Conservation (phyloP, 2,888 invertebrate genomes). For the Imbricaverruca yamaguchii region DNA sequence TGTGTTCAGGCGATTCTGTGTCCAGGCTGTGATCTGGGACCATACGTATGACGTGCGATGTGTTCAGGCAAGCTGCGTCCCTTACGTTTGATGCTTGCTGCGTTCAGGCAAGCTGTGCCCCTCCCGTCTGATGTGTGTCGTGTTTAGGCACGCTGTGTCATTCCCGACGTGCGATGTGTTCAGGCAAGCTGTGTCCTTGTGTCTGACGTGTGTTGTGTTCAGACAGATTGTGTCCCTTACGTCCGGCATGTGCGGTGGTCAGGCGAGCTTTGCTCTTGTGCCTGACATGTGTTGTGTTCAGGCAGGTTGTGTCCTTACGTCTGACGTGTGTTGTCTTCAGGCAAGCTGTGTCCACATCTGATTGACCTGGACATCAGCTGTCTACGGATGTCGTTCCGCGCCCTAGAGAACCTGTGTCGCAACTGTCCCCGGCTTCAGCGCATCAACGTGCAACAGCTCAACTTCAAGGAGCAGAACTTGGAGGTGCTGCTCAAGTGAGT, state of each 20-base stretch:
- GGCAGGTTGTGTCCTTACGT: neutral
- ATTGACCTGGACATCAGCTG: slow-evolving; percentile 20
- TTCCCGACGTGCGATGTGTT: too few species aligned
- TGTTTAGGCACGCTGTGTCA: too few species aligned
- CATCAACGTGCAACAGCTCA: slow-evolving; percentile 12
- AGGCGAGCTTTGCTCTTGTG: too few species aligned
- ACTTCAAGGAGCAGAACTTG: slow-evolving; percentile 19
- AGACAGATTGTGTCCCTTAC: slow-evolving; percentile 9
- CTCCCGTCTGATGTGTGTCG: too few species aligned
- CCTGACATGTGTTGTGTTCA: too few species aligned
- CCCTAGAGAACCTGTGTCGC: slow-evolving; percentile 18
- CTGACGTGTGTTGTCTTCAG: neutral
- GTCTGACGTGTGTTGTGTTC: neutral
- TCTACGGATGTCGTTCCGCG: slow-evolving; percentile 8
- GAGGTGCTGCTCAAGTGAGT: slow-evolving; percentile 17
- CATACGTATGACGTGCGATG: too few species aligned
- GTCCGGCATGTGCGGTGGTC: too few species aligned
- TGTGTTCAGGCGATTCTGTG: neutral
- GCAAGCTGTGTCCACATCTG: slow-evolving; percentile 13
- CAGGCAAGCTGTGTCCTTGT: neutral
- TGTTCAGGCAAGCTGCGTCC: neutral
- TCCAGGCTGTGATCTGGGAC: too few species aligned
- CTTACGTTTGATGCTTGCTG: neutral
- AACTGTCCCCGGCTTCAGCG: slow-evolving; percentile 19
- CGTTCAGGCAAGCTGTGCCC: slow-evolving; percentile 5